Evolutionary conservation across 2,888 invertebrate genomes (phyloP).

Genomic region (Ecliptopera silaceata): DNA sequence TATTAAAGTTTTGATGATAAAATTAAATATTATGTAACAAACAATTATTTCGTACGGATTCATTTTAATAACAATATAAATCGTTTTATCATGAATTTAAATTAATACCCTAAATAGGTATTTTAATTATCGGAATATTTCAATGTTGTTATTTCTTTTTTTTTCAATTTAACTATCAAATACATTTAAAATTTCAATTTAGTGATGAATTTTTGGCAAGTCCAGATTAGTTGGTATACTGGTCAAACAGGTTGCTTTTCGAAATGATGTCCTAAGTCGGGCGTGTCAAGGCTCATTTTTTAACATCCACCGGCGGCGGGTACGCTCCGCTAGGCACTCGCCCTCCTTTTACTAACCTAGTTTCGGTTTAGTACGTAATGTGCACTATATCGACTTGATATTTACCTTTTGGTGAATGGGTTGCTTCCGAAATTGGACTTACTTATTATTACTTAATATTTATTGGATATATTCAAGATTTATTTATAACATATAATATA

Average conservation of each 20-base stretch:
- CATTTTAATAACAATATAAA: too few species aligned
- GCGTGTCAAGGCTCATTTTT: slow-evolving; percentile 25
- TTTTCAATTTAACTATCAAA: neutral
- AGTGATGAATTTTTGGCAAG: neutral
- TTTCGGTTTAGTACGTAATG: slow-evolving; percentile 19
- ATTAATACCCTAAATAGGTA: too few species aligned
- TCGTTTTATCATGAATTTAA: too few species aligned
- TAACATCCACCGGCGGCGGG: slow-evolving; percentile 12
- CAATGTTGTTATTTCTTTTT: too few species aligned
- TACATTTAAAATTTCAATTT: neutral
- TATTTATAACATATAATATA: too few species aligned
- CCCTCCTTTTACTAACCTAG: slow-evolving; percentile 29
- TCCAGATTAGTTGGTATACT: neutral
- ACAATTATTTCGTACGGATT: too few species aligned
- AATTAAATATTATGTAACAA: too few species aligned
- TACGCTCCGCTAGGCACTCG: slow-evolving; percentile 22
- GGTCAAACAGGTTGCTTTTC: neutral
- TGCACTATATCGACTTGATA: slow-evolving; percentile 10
- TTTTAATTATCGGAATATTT: too few species aligned
- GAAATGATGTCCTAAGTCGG: slow-evolving; percentile 14
- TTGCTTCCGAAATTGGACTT: neutral
- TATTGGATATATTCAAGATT: too few species aligned
- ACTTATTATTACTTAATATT: too few species aligned
- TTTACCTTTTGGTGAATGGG: neutral
- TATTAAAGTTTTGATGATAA: too few species aligned